Base-by-base conservation (phyloP, 2,113 vertebrate genomes). In the Willisornis vidua region DNA sequence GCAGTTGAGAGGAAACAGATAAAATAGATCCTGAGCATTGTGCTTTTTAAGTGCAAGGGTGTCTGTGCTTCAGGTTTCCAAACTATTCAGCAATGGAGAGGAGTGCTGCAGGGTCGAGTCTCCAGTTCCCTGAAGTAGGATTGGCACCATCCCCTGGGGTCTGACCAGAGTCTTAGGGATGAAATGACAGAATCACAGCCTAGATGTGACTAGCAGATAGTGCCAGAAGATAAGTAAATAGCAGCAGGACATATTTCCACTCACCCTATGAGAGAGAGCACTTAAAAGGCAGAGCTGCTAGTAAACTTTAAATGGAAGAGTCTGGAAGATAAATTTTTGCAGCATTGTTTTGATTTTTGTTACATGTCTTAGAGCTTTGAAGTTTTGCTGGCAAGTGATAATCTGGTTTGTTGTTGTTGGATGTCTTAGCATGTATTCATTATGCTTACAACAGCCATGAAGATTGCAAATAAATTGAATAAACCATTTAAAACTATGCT, bases 61-160 rank as follows among this genome's bases (percentile, higher is more conserved):
- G 8, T 66, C 37, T 76, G 33, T 75, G 77, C 61, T 45, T 51
- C 14, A 51, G 26, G 66, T 82, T 89, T 81, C 59, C 49, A 74
- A 76, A 15, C 16, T 16, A 2, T 63, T 46, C 33, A n/a, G 43
- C 48, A 25, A 2, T 7, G 37, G 70, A 45, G 33, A 65, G 45
- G 9, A 49, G 6, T 12, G 48, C 45, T n/a, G 0, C 9, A 29
- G 49, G 20, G 18, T 41, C 0, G 0, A 28, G 57, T 33, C 23
- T 59, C 10, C 2, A 5, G 29, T 41, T 85, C 61, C 54, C n/a
- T n/a, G 33, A 9, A 18, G 52, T 5, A 13, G 62, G 45, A 43
- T n/a, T 63, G n/a, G 57, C n/a, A 26, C 52, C 1, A 0, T 71
- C 29, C 58, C 19, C 25, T 14, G 41, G 25, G 46, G 57, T 7